Evolutionary conservation across 2,888 invertebrate species (phyloP), one percentile per base, ranked within the genome.

Genomic region (Mystacides longicornis): DNA sequence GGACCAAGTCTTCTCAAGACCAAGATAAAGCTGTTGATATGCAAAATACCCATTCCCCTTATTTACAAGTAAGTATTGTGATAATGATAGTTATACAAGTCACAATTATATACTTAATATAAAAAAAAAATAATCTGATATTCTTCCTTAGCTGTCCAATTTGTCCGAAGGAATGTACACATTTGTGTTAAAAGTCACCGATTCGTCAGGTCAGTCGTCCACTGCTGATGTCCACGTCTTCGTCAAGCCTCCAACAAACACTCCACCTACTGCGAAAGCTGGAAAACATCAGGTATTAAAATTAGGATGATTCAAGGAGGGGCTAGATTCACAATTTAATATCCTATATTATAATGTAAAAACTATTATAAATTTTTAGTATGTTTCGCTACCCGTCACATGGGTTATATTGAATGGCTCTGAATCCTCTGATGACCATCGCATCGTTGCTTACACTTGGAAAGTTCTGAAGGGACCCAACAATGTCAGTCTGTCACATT

Each of bases 131-230:
- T 14, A 31, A 31, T 31, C 31, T 9, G 9, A 19, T 54, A 23
- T 54, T 56, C 14, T 20, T 49, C 66, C 65, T 42, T 75, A 81
- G 72, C 74, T 96, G 11, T 92, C 93, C 1, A 91, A 95, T 71
- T 78, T 96, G 48, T 92, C 94, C 65, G 90, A 92, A 67, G 96
- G 96, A 46, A 89, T 94, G 75, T 97, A 96, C 69, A 93, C 92
- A 0, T 96, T 95, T 72, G 87, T 89, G 4, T 73, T 96, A 46
- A 92, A 91, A 75, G 96, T 96, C 23, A 94, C 91, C 1, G 96
- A 97, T 66, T 87, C 89, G 52, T 89, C 91, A 1, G 89, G 89
- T 2, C 95, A 96, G 72, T 86, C 84, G 1, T 91, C 91, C 31
- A 85, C 86, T 0, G 92, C 93, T 0, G 87, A 89, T 61, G 92